Conservation (phyloP, 1,140 invertebrate genomes). For the Brachionus manjavacas region DNA sequence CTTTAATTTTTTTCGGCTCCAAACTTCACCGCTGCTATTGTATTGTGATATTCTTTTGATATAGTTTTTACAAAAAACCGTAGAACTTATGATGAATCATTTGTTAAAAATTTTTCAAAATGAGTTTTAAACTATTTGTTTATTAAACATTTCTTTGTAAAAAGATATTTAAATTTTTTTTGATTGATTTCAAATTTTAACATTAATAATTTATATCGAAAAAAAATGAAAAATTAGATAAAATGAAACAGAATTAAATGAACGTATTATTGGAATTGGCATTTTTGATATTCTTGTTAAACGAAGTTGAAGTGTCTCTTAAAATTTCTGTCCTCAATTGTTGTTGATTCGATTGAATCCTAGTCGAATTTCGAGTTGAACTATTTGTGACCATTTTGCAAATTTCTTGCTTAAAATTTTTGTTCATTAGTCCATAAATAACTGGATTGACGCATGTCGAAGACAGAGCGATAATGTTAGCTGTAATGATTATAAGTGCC, state of each 20-base stretch:
- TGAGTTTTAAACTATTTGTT: no score
- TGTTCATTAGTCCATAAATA: constrained; percentile 67
- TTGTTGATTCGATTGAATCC: not conserved
- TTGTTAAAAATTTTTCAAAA: no score
- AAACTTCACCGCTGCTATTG: no score
- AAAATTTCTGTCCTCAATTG: not conserved
- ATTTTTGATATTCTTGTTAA: not conserved
- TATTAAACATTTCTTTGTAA: no score
- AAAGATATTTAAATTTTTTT: no score
- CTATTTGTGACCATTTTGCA: not conserved
- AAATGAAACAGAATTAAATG: not conserved
- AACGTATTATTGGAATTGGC: constrained; percentile 9
- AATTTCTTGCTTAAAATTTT: constrained; percentile 65
- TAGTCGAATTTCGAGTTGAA: not conserved
- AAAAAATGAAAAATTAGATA: not conserved
- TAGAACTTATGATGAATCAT: no score
- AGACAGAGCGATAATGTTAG: not conserved
- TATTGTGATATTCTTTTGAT: no score
- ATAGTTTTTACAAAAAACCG: no score
- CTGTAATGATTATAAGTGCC: not conserved
- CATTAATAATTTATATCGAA: not conserved
- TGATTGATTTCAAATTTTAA: not conserved
- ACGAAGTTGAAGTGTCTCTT: not conserved
- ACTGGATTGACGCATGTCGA: constrained; percentile 81
- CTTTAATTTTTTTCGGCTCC: no score